Base-by-base conservation (phyloP, 2,888 invertebrate species). In the Andrena haemorrhoa region DNA sequence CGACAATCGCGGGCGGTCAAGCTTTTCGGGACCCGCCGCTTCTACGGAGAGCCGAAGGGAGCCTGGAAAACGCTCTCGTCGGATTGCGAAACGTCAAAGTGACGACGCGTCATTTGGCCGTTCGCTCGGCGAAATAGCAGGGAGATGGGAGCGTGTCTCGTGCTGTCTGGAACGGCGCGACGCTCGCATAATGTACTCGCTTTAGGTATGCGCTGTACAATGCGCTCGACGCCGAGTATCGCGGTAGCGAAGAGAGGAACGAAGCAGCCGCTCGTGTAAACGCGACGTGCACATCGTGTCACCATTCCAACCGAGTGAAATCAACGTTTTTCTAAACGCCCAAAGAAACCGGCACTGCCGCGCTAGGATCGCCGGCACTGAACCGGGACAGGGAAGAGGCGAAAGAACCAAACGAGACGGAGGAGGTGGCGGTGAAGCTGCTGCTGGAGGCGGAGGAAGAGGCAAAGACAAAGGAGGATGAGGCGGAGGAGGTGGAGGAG, bases 261-360 rank as follows among this genome's bases (percentile, higher is more conserved):
- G 75, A 63, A 79, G 74, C 73, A 71, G 82, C 41, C 71, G 73
- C 33, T 60, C 80, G 84, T 79, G 84, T 88, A 88, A 86, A 86
- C 86, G 83, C 85, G 86, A 87, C 86, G 88, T 85, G 89, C 86
- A 82, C 88, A 89, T 90, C 90, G 89, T 92, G 90, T 92, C 91
- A 92, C 91, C 90, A 92, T 92, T 92, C 90, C 92, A 88, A 80
- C 87, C 77, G 89, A 92, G 92, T 91, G 92, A 92, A 92, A 93
- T 93, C 92, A 91, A 91, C 89, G 89, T 92, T 92, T 92, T 92
- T 92, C 88, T 88, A 88, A 88, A 83, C 86, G 71, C 75, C 82
- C 82, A 77, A 83, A 88, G 89, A 91, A 90, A 88, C 87, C 84
- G 85, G 83, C 83, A 79, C 71, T 65, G 77, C 33, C 53, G 81